These are phyloP conservation scores for Eumerus sabulonum DNA, from an alignment of 2,888 invertebrate genomes.

Conservation along the genomic window DNA sequence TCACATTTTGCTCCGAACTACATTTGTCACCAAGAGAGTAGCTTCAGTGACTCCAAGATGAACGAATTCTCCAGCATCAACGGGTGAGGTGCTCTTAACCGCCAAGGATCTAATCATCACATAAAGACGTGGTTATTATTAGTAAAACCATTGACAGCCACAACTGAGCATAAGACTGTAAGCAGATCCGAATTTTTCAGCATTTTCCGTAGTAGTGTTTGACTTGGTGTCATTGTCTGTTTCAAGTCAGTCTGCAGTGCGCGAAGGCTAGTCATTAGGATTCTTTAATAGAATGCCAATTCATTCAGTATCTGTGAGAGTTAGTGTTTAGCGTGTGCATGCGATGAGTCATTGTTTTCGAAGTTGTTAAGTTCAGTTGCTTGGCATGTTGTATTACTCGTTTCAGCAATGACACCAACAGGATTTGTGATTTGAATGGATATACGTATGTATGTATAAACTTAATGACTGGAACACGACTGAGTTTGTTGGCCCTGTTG, in stretches of 20 bases:
- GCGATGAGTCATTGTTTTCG: conserved; percentile 42
- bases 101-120: conserved; percentile 60
- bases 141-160: conserved; percentile 40
- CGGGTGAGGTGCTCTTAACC: conserved; percentile 12
- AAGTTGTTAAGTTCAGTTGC: conserved; percentile 16
- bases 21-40: too few relatives aligned
- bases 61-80: too few relatives aligned
- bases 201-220: not conserved
- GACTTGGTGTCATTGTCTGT: conserved; percentile 15
- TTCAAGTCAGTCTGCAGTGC: conserved; percentile 31
- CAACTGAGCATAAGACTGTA: not conserved
- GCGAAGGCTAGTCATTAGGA: conserved; percentile 53
- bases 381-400: conserved; percentile 36
- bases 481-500: too few relatives aligned
- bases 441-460: too few relatives aligned
- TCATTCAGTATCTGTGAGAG: conserved; percentile 17
- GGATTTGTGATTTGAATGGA: conserved; percentile 6
- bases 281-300: conserved; percentile 54
- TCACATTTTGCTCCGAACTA: too few relatives aligned
- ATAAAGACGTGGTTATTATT: conserved; percentile 46
- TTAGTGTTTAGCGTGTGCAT: conserved; percentile 19
- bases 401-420: conserved; percentile 13
- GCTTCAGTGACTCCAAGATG: too few relatives aligned
- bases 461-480: too few relatives aligned
- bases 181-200: conserved; percentile 34